Conservation (phyloP, 1,140 invertebrate species). For the Saxidomus purpurata region DNA sequence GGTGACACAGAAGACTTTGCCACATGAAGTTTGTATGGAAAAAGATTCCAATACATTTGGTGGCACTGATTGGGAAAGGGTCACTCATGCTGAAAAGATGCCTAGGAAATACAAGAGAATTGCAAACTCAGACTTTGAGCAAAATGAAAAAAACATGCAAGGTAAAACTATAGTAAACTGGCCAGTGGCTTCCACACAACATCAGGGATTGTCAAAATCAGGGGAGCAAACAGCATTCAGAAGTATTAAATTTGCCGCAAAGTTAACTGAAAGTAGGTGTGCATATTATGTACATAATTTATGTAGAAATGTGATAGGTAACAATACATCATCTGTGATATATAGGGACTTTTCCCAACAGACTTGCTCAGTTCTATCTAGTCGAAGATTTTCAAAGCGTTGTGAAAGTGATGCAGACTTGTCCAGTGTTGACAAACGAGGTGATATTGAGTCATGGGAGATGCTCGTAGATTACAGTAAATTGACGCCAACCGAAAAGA, state of each 20-base stretch:
- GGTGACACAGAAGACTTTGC: no score
- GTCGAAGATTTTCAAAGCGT: neutral
- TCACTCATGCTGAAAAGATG: no score
- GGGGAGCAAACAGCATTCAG: neutral
- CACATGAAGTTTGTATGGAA: no score
- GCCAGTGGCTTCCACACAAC: neutral
- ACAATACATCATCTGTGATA: neutral
- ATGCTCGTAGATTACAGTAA: slow-evolving; percentile 31
- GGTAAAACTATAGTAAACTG: no score
- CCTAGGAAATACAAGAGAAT: no score
- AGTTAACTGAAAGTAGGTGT: neutral
- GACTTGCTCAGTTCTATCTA: neutral
- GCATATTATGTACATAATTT: neutral
- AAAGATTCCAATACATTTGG: no score
- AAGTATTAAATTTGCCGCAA: neutral
- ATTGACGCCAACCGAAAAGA: slow-evolving; percentile 23
- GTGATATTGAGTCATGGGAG: slow-evolving; percentile 53
- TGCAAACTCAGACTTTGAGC: no score
- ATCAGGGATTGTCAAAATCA: neutral
- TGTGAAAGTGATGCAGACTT: neutral
- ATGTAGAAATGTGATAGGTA: neutral
- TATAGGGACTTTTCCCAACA: neutral
- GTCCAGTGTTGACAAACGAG: neutral
- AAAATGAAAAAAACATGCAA: no score
- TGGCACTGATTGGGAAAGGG: no score